Conservation (phyloP, 2,888 invertebrate species). For the Drosophila anomalata region DNA sequence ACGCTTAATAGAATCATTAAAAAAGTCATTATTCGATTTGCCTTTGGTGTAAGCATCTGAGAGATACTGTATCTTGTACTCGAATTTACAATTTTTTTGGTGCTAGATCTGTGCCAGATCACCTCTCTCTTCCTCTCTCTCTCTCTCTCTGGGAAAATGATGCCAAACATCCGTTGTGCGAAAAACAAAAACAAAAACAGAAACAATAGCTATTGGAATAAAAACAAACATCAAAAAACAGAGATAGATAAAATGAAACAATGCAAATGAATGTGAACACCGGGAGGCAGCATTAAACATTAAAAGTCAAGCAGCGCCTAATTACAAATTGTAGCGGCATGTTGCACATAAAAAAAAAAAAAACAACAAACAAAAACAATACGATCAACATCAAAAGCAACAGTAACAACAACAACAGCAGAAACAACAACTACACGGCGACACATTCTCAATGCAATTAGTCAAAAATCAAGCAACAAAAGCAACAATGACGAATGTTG, state of each 20-base stretch:
- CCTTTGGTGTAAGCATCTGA: not conserved
- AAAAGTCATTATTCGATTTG: conserved; percentile 16
- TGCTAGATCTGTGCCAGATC: conserved; percentile 26
- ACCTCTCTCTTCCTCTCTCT: not conserved
- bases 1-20: conserved; percentile 25
- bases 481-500: conserved; percentile 52
- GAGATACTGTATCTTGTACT: conserved; percentile 13
- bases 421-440: conserved; percentile 4
- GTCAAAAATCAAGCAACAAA: conserved; percentile 66
- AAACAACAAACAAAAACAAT: not conserved
- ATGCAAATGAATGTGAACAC: conserved; percentile 66
- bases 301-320: conserved; percentile 64
- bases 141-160: conserved; percentile 34
- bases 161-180: conserved; percentile 67
- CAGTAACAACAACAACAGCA: conserved; percentile 12
- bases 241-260: conserved; percentile 30
- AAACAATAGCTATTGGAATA: conserved; percentile 5
- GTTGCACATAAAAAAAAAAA: conserved; percentile 45
- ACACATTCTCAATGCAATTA: conserved; percentile 57
- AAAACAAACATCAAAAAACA: conserved; percentile 14
- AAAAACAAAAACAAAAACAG: conserved; percentile 31
- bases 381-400: conserved; percentile 57
- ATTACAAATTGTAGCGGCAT: conserved; percentile 61
- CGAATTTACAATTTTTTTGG: conserved; percentile 37
- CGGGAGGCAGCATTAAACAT: conserved; percentile 43